Base-by-base conservation (phyloP, 2,797 vertebrate species). In the Hylomyscus alleni region DNA sequence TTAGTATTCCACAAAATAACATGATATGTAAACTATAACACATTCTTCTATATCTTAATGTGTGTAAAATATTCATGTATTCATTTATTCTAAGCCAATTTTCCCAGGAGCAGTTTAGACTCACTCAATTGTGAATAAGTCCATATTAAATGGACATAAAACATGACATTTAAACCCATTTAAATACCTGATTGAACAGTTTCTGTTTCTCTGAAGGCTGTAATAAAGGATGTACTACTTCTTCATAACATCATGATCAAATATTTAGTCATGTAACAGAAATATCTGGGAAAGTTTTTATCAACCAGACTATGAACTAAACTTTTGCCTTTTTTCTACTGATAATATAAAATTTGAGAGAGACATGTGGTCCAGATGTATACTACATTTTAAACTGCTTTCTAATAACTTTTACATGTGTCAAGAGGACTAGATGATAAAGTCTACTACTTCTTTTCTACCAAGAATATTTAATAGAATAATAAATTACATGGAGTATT, bases 381-480 rank as follows among this genome's bases (percentile, higher is more conserved):
- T 1, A n/a, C 58, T 60, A 26, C 75, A 73, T 72, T 94, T 97
- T n/a, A 90, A 31, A 76, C 81, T 6, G 15, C 6, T 96, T 81
- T 67, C n/a, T 96, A 84, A 94, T 89, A 95, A 93, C 9, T 13
- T 89, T 73, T 56, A 67, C 8, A 9, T 56, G 8, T 75, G n/a
- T 86, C 81, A 77, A 73, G 65, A n/a, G 76, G 1, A 80, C 40
- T 88, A 13, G 24, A 12, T 69, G 78, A 90, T 37, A 88, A 54
- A 87, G 3, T 72, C 72, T 87, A 37, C 76, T 34, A 95, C 65
- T 89, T 78, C 72, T 84, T 37, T 81, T 37, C 31, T 56, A 69
- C 31, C 14, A 88, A 89, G 31, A 96, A 7, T 40, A 78, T 15
- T 86, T 65, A 95, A 89, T 95, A 92, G 92, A 95, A 34, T 85